Percentiles rank a stretch among this genome's conserved stretches.
These are phyloP conservation scores for Scelioninae gen. 2 DNA, from an alignment of 2,888 invertebrate genomes.

Conservation along the genomic window DNA sequence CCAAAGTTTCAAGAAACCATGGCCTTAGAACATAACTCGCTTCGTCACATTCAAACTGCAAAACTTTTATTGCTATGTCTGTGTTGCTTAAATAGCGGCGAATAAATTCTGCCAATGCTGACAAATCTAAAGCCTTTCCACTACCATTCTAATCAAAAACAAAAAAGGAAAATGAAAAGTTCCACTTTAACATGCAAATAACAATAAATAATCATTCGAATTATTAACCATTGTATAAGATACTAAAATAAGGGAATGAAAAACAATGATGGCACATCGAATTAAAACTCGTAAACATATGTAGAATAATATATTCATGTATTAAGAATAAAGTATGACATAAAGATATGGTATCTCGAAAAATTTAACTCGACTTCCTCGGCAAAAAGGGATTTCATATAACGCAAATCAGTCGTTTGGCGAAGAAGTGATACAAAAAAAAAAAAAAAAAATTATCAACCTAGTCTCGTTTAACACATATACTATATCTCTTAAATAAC, in stretches of 20 bases:
- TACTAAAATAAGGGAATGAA: not conserved
- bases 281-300: constrained; percentile 28
- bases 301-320: constrained; percentile 66
- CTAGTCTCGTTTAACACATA: constrained; percentile 62
- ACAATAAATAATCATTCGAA: constrained; percentile 58
- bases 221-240: constrained; percentile 68
- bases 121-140: constrained; percentile 59
- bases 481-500: constrained; percentile 62
- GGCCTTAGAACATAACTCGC: constrained; percentile 69
- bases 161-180: constrained; percentile 11
- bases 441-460: constrained; percentile 63
- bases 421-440: constrained; percentile 64
- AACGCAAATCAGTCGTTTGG: constrained; percentile 67
- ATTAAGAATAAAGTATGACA: constrained; percentile 70
- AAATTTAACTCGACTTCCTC: constrained; percentile 60
- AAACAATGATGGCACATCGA: constrained; percentile 10
- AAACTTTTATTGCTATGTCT: constrained; percentile 64
- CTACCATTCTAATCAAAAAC: constrained; percentile 15
- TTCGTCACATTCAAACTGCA: constrained; percentile 69
- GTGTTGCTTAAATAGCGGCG: constrained; percentile 62
- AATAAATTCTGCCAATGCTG: constrained; percentile 63
- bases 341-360: constrained; percentile 68
- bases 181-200: no score
- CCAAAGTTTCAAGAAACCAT: constrained; percentile 65
- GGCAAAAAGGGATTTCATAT: constrained; percentile 53